phyloP scores from a whole-genome alignment of 2,797 vertebrate genomes.

The Enteromius afrohamiltoni region DNA sequence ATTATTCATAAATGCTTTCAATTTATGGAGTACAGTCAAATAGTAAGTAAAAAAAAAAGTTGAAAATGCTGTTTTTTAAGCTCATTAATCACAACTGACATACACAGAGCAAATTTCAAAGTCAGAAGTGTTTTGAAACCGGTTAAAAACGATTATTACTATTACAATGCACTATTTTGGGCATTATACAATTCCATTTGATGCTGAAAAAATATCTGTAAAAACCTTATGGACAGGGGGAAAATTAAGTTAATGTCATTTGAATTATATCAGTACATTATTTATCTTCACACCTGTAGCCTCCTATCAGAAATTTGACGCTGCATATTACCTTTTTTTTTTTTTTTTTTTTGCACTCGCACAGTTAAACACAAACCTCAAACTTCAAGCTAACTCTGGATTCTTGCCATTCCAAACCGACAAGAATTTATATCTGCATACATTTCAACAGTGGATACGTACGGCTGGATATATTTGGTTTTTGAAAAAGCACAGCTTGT shows the following conservation, averaged over 20 bases:
- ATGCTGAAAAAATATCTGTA: neutral
- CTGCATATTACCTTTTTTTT: neutral
- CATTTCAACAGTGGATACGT: constrained; percentile 26
- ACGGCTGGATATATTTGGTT: constrained; percentile 27
- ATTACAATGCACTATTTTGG: neutral
- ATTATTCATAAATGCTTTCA: neutral
- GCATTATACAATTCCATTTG: neutral
- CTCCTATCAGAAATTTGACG: neutral
- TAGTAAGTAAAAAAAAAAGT: no score
- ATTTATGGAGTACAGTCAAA: neutral
- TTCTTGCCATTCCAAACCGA: constrained; percentile 2
- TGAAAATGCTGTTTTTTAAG: neutral
- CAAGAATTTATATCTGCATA: constrained; percentile 1
- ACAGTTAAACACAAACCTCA: constrained; percentile 13
- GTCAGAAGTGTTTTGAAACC: neutral
- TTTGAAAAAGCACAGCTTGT: constrained; percentile 41
- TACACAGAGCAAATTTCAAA: neutral
- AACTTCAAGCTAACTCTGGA: constrained; percentile 5
- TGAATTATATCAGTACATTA: neutral
- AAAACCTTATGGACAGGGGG: no score
- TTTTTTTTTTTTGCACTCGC: neutral
- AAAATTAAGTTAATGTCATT: neutral
- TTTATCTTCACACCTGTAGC: neutral
- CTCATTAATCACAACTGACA: neutral
- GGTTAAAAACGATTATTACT: neutral